A percentile compares a stretch with the other conserved stretches of the same genome.
Evolutionary conservation across 2,888 invertebrate genomes (phyloP).

Genomic region (Pammene fasciana): DNA sequence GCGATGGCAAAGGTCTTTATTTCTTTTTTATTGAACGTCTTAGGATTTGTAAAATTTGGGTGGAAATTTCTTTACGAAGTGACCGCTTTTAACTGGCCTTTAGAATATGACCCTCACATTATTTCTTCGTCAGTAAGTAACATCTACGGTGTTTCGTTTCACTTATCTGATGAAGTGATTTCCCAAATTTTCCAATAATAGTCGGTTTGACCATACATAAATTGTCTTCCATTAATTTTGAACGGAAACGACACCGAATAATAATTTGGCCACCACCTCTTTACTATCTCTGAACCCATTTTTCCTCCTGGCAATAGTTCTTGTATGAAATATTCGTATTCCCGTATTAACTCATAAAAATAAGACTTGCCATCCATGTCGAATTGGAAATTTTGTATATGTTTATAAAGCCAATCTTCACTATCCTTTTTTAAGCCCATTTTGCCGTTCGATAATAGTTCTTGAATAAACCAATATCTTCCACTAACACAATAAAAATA

Average conservation of each 20-base stretch:
- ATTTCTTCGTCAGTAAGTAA: no score
- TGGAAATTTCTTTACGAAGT: no score
- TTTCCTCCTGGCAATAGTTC: not conserved
- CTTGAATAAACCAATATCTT: not conserved
- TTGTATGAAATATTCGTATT: not conserved
- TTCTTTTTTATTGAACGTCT: no score
- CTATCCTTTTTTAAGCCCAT: not conserved
- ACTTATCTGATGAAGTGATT: no score
- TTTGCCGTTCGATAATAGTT: not conserved
- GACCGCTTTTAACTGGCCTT: no score
- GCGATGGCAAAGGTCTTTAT: no score
- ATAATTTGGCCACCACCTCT: not conserved
- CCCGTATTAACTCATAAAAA: not conserved
- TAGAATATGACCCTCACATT: no score
- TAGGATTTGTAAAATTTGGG: no score
- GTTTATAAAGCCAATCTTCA: not conserved
- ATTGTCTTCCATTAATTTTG: not conserved
- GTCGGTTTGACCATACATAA: not conserved
- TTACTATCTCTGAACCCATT: not conserved
- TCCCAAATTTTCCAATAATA: conserved; percentile 12
- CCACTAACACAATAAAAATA: not conserved
- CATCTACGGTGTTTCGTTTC: no score
- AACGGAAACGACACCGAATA: not conserved
- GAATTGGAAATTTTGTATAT: not conserved
- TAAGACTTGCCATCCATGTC: not conserved